A percentile compares a stretch with the other conserved stretches of the same genome.
Evolutionary conservation across 2,797 vertebrate species (phyloP).

Genomic region (Aplochiton taeniatus): DNA sequence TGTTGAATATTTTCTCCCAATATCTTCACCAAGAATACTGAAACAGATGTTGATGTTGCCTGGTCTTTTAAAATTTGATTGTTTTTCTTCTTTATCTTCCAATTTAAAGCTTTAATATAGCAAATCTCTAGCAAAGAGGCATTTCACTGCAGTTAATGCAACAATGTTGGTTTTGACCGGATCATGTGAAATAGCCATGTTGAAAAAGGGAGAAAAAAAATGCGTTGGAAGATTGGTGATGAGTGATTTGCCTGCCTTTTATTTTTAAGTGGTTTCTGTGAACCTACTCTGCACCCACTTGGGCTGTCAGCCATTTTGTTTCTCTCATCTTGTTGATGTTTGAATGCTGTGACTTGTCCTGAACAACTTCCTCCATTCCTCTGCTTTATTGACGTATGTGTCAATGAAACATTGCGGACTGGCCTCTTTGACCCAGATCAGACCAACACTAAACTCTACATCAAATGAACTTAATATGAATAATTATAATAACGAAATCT

Average conservation of each 20-base stretch:
- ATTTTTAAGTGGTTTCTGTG: not conserved
- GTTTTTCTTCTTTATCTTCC: too few relatives aligned
- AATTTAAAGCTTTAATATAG: too few relatives aligned
- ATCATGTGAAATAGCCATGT: too few relatives aligned
- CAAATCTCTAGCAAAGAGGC: too few relatives aligned
- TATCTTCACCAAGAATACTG: not conserved
- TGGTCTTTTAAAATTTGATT: too few relatives aligned
- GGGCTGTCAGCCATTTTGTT: conserved; percentile 9
- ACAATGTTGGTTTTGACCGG: too few relatives aligned
- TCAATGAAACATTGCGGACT: not conserved
- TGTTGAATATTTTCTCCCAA: conserved; percentile 4
- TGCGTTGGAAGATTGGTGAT: not conserved
- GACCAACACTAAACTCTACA: not conserved
- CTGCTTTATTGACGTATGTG: conserved; percentile 2
- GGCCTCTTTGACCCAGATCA: not conserved
- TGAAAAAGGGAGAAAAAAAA: too few relatives aligned
- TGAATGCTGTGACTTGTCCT: conserved; percentile 11
- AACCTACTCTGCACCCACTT: conserved; percentile 8
- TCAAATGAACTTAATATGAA: not conserved
- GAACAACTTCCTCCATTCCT: conserved; percentile 5
- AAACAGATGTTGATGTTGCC: conserved; percentile 1
- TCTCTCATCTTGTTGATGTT: conserved; percentile 1
- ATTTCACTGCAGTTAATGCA: too few relatives aligned
- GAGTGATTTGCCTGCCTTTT: not conserved
- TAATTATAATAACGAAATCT: too few relatives aligned